A percentile compares a stretch with the other conserved stretches of the same genome.
Conservation (phyloP, 2,797 vertebrate species). For the Sorex maritimensis region DNA sequence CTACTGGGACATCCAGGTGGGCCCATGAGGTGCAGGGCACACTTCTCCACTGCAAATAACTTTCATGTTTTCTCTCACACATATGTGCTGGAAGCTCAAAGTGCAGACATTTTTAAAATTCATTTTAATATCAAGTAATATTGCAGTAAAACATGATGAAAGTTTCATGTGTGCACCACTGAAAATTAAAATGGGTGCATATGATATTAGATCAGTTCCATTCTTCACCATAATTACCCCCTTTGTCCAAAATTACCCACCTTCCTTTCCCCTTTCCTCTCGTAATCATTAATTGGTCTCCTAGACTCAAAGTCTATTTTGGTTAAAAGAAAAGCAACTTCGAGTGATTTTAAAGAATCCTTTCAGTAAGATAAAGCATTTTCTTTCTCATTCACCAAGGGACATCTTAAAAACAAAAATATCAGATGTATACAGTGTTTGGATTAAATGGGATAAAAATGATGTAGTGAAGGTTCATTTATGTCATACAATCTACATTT, state of each 20-base stretch:
- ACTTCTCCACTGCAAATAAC: not conserved
- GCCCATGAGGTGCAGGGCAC: not conserved
- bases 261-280: no score
- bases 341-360: not conserved
- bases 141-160: not conserved
- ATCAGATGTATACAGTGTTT: not conserved
- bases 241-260: no score
- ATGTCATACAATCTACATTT: not conserved
- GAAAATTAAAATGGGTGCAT: not conserved
- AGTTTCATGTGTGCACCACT: not conserved
- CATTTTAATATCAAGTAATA: not conserved
- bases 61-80: not conserved
- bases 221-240: no score
- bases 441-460: not conserved
- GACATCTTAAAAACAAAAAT: not conserved
- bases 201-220: no score
- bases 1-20: not conserved
- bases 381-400: not conserved
- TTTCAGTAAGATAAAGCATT: not conserved
- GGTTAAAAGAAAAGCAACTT: not conserved
- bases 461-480: not conserved
- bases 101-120: not conserved
- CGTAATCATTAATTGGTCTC: no score
- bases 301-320: no score
- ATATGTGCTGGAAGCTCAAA: not conserved